Evolutionary conservation across 2,888 invertebrate genomes (phyloP).

Genomic region (Zelleria hepariella): DNA sequence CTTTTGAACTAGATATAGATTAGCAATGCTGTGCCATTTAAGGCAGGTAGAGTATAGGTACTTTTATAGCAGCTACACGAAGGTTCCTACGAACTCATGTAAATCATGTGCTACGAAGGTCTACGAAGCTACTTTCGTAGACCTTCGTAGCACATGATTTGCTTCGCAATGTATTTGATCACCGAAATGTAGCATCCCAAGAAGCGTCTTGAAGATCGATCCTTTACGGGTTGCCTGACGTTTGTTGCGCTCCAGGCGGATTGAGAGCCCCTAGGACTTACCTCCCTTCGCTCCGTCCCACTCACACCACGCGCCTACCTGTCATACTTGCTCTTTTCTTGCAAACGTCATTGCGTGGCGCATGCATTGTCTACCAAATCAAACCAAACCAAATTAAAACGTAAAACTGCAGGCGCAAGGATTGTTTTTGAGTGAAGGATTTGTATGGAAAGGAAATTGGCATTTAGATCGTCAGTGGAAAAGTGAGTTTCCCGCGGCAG

Average conservation of each 20-base stretch:
- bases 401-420: conserved; percentile 23
- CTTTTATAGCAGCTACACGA: too few relatives aligned
- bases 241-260: conserved; percentile 31
- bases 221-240: conserved; percentile 45
- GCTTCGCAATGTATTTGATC: too few relatives aligned
- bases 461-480: conserved; percentile 64
- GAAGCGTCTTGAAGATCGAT: conserved; percentile 60
- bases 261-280: conserved; percentile 54
- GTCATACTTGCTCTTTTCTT: conserved; percentile 35
- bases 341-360: conserved; percentile 69
- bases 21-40: too few relatives aligned
- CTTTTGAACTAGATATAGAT: too few relatives aligned
- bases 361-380: conserved; percentile 59
- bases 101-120: too few relatives aligned
- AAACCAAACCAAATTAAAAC: conserved; percentile 25
- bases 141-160: too few relatives aligned
- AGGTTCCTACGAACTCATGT: too few relatives aligned
- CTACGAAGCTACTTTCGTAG: too few relatives aligned
- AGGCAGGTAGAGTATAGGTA: too few relatives aligned
- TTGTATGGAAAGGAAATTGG: conserved; percentile 58
- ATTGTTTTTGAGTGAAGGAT: conserved; percentile 21
- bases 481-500: conserved; percentile 67
- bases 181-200: not conserved
- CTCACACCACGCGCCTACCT: conserved; percentile 23
- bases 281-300: conserved; percentile 42